phyloP scores from a whole-genome alignment of 1,140 invertebrate genomes.

The Gonioctena quinquepunctata region DNA sequence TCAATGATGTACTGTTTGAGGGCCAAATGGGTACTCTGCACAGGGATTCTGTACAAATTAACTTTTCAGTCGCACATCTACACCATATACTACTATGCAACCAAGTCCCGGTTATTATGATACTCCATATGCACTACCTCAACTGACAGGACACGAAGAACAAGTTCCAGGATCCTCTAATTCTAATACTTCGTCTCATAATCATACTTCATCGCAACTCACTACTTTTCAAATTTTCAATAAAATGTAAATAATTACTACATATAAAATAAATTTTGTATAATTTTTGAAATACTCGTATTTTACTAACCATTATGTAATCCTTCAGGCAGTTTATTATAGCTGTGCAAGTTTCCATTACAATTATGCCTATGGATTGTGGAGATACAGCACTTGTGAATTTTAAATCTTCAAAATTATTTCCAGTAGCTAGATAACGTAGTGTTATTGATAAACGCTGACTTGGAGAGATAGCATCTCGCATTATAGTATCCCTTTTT shows the following conservation, averaged over 20 bases:
- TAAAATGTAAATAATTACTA: neutral
- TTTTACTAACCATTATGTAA: neutral
- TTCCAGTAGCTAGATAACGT: slow-evolving; percentile 38
- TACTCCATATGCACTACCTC: neutral
- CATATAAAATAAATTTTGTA: neutral
- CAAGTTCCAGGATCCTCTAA: neutral
- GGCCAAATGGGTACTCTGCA: neutral
- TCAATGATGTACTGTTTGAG: neutral
- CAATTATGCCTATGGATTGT: neutral
- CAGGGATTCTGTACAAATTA: neutral
- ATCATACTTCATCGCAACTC: no score
- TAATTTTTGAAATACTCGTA: neutral
- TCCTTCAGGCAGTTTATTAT: slow-evolving; percentile 3
- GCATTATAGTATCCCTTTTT: slow-evolving; percentile 40
- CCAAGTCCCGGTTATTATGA: neutral
- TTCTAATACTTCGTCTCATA: no score
- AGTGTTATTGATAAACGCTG: slow-evolving; percentile 38
- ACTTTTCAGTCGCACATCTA: neutral
- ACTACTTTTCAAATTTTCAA: neutral
- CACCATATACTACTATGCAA: neutral
- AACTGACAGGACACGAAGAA: neutral
- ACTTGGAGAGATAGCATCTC: slow-evolving; percentile 38
- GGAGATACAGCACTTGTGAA: slow-evolving; percentile 19
- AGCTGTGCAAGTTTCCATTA: slow-evolving; percentile 17
- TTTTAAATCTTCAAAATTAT: slow-evolving; percentile 22